Conservation (phyloP, 2,797 vertebrate genomes). For the Tangara arthus region DNA sequence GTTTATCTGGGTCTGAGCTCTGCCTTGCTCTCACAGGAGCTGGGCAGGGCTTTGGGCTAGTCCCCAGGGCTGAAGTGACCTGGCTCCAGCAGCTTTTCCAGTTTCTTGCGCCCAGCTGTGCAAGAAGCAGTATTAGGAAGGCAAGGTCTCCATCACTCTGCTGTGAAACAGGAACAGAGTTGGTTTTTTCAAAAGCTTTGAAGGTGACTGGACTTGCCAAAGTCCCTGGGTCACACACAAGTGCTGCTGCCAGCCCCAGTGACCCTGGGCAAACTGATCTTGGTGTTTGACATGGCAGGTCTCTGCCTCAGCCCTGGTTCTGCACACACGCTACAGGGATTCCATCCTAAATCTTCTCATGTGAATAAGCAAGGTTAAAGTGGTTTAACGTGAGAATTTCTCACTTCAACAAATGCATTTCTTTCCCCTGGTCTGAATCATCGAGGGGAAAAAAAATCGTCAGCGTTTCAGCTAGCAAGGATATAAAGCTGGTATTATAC, state of each 20-base stretch:
- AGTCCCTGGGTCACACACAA: neutral
- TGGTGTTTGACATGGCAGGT: neutral
- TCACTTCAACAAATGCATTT: neutral
- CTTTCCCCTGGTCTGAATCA: neutral
- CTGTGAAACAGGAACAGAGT: neutral
- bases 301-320: neutral
- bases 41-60: neutral
- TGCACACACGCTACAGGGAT: rapidly evolving
- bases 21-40: neutral
- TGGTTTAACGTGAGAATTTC: neutral
- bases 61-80: neutral
- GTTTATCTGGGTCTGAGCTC: neutral
- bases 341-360: neutral
- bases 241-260: neutral
- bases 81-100: neutral
- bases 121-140: neutral
- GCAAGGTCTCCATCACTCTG: neutral
- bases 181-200: neutral
- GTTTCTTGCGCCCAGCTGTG: neutral
- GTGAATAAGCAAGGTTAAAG: constrained; percentile 19
- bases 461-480: neutral
- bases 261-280: neutral
- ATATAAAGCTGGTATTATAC: neutral
- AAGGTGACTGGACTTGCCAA: neutral
- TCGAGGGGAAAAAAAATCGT: neutral